Percentiles rank a stretch among this genome's conserved stretches.
These are phyloP conservation scores for Agonopterix alstromeriana DNA, from an alignment of 2,888 invertebrate species.

Conservation along the genomic window DNA sequence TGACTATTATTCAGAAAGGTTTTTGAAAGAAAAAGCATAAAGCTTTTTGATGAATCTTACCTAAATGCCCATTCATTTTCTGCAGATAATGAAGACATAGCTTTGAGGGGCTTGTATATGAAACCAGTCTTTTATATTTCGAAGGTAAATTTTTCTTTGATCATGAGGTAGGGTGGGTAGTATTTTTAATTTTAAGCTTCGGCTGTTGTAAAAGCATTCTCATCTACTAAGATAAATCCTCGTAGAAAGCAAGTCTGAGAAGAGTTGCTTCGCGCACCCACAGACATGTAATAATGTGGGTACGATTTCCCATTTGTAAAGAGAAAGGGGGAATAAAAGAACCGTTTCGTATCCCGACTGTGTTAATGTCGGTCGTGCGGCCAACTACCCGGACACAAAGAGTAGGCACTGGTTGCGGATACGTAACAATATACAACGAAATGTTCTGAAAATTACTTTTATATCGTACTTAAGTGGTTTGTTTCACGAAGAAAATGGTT, in stretches of 20 bases:
- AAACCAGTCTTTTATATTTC: constrained; percentile 1
- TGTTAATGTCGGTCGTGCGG: constrained; percentile 35
- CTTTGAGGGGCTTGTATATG: background rate
- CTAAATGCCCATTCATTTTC: too few species aligned
- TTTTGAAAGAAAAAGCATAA: too few species aligned
- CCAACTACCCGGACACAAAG: constrained; percentile 14
- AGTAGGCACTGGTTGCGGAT: constrained; percentile 14
- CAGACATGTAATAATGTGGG: constrained; percentile 40
- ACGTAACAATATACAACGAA: constrained; percentile 5
- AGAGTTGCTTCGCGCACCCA: constrained; percentile 11
- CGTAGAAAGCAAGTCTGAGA: constrained; percentile 11
- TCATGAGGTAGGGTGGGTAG: background rate
- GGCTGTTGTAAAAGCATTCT: constrained; percentile 12
- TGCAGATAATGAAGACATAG: background rate
- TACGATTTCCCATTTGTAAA: constrained; percentile 49
- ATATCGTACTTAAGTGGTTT: constrained; percentile 26
- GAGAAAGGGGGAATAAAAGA: constrained; percentile 39
- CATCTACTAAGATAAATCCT: constrained; percentile 18
- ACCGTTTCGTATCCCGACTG: constrained; percentile 27
- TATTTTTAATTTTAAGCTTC: constrained; percentile 16
- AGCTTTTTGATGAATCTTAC: too few species aligned
- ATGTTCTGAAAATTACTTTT: constrained; percentile 25
- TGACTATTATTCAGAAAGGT: too few species aligned
- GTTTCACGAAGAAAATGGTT: constrained; percentile 19
- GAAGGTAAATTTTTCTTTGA: constrained; percentile 1